Base-by-base conservation (phyloP, 2,797 vertebrate genomes). In the Coendou prehensilis region DNA sequence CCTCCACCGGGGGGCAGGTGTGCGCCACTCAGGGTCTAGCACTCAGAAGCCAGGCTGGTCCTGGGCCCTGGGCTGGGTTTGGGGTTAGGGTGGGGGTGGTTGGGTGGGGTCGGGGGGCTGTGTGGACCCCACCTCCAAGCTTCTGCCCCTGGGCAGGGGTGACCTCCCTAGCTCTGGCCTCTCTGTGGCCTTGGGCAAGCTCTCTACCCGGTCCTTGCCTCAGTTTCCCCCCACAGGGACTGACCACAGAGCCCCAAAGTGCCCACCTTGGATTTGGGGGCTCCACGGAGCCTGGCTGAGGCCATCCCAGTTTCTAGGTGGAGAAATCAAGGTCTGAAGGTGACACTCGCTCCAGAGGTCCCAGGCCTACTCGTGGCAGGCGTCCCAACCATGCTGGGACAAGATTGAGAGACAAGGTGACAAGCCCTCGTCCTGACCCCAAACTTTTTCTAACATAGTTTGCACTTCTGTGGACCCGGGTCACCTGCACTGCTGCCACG, bases 1-100 rank as follows among this genome's bases (percentile, higher is more conserved):
- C 1, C 0, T 37, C 96, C 98, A 75, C 71, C 54, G 76, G 97
- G 87, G 94, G 97, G 97, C 91, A 3, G 26, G 30, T 1, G 7
- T 6, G 84, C 26, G n/a, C 91, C 84, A 54, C 87, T 76, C 75
- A 45, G 61, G 20, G 33, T 18, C 30, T 1, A 0, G 15, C 28
- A 37, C 26, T 9, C 7, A 26, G 71, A 45, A 13, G 1, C 9
- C 6, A 2, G 14, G 15, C 23, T 0, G 41, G 50, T 17, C 50
- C 1, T 15, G 2, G n/a, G 33, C 9, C 56, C 22, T 2, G 37
- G 59, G 30, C 22, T 0, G 14, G 26, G 37, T 14, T 50, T 47
- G 45, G 23, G 23, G 73, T 30, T 26, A 14, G 2, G 6, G 14
- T 30, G 1, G 26, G 73, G 26, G 13, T 7, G 18, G 11, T 1